A percentile compares a stretch with the other conserved stretches of the same genome.
Conservation (phyloP, 1,140 invertebrate genomes). For the Aricia agestis region DNA sequence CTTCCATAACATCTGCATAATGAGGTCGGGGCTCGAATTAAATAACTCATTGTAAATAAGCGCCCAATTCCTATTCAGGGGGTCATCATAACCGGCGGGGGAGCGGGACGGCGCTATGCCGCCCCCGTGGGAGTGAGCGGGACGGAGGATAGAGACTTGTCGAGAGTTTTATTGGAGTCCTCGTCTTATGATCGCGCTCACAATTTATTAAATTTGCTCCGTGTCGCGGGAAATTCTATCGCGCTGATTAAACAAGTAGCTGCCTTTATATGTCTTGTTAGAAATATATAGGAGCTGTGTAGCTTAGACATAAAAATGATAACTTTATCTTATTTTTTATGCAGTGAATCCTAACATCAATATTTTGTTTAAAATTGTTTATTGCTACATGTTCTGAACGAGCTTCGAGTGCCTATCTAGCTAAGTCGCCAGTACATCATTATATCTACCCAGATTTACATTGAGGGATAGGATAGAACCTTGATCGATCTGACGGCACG, state of each 20-base stretch:
- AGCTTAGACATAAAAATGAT: no score
- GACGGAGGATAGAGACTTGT: constrained; percentile 34
- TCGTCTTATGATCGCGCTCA: constrained; percentile 35
- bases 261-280: neutral
- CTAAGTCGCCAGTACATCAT: no score
- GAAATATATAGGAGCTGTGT: neutral
- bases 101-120: neutral
- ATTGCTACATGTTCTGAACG: no score
- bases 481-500: no score
- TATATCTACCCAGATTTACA: no score
- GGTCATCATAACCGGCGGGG: constrained; percentile 55
- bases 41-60: constrained; percentile 66
- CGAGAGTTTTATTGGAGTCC: constrained; percentile 59
- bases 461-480: no score
- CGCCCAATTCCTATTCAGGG: constrained; percentile 62
- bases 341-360: no score
- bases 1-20: constrained; percentile 57
- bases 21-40: constrained; percentile 46
- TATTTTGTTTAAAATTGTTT: no score
- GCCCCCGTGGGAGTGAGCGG: constrained; percentile 21
- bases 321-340: no score
- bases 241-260: neutral
- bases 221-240: neutral
- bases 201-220: constrained; percentile 8
- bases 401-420: no score